Conservation (phyloP, 2,113 vertebrate genomes). For the Corvus hawaiiensis region DNA sequence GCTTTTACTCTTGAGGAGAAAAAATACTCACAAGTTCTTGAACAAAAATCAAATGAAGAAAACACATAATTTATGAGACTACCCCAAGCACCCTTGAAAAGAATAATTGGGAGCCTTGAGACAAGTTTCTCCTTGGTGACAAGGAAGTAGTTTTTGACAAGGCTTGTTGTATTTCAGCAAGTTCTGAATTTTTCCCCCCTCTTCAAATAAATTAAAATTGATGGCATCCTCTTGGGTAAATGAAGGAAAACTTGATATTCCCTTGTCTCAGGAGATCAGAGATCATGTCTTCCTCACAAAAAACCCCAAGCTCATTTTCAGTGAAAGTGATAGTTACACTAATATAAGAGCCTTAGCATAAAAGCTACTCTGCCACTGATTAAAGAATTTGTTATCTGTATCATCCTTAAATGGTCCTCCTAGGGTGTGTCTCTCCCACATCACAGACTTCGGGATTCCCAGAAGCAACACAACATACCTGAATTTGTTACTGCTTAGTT, state of each 20-base stretch:
- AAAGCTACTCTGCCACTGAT: not conserved
- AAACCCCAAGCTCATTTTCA: not conserved
- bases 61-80: not conserved
- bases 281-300: not conserved
- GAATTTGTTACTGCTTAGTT: not conserved
- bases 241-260: not conserved
- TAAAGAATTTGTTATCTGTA: not conserved
- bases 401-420: not conserved
- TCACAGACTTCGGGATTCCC: not conserved
- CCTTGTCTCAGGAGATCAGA: not conserved
- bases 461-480: not conserved
- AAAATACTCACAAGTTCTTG: not conserved
- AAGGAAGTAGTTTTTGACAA: not conserved
- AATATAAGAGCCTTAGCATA: not conserved
- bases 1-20: not conserved
- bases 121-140: not conserved
- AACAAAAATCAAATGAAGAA: not conserved
- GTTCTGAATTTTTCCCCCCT: not conserved
- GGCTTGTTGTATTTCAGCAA: not conserved
- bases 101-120: conserved; percentile 3
- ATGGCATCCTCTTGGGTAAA: not conserved
- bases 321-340: not conserved
- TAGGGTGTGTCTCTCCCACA: not conserved
- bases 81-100: not conserved
- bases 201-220: not conserved